A percentile compares a stretch with the other conserved stretches of the same genome.
These are phyloP conservation scores for Xanthia icteritia DNA, from an alignment of 2,888 invertebrate species.

Conservation along the genomic window DNA sequence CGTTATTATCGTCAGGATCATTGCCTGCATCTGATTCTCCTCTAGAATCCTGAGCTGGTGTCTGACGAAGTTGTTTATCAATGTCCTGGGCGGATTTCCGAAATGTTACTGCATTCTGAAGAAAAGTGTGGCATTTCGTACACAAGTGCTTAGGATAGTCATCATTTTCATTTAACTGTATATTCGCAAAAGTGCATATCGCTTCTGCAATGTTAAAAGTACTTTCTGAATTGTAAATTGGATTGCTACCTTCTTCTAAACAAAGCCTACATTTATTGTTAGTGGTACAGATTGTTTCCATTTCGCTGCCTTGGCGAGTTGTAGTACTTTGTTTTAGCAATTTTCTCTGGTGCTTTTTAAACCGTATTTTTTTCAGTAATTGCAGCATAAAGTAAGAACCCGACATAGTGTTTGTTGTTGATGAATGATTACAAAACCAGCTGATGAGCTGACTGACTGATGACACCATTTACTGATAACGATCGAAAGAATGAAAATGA, in stretches of 20 bases:
- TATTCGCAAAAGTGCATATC: conserved; percentile 73
- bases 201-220: conserved; percentile 73
- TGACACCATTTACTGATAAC: too few relatives aligned
- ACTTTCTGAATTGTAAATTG: conserved; percentile 71
- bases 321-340: background rate
- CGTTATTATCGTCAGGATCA: background rate
- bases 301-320: background rate
- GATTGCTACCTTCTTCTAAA: conserved; percentile 74
- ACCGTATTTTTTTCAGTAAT: conserved; percentile 44
- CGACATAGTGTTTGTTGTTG: conserved; percentile 40
- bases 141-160: conserved; percentile 77
- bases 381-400: conserved; percentile 56
- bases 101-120: conserved; percentile 76
- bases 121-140: conserved; percentile 70
- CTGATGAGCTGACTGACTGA: background rate
- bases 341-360: conserved; percentile 12
- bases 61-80: conserved; percentile 68
- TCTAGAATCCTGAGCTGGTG: conserved; percentile 23
- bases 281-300: background rate
- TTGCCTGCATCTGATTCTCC: conserved; percentile 16
- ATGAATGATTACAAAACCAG: background rate
- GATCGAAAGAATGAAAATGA: too few relatives aligned
- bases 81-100: conserved; percentile 75
- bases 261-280: conserved; percentile 78
- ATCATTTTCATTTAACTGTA: conserved; percentile 74